Percentiles rank a stretch among this genome's conserved stretches.
Evolutionary conservation across 1,140 invertebrate genomes (phyloP).

Genomic region (Drosophila pruinosa): DNA sequence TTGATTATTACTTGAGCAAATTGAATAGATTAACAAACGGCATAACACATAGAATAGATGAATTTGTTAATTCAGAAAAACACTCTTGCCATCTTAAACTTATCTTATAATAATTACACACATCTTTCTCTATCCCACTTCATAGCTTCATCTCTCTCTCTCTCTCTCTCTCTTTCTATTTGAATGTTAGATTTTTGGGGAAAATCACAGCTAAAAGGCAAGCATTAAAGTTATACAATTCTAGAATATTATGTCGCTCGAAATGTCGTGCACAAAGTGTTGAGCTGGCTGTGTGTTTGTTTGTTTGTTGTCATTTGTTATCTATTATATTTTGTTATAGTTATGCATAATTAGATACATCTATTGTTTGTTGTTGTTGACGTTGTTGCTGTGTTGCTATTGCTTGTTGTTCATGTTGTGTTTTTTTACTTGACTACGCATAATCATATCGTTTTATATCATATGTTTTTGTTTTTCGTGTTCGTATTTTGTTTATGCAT

Average conservation of each 20-base stretch:
- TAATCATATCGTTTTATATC: slow-evolving; percentile 61
- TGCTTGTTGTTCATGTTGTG: slow-evolving; percentile 34
- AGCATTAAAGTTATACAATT: slow-evolving; percentile 65
- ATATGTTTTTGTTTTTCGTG: slow-evolving; percentile 37
- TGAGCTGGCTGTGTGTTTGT: slow-evolving; percentile 26
- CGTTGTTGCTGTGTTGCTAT: slow-evolving; percentile 27
- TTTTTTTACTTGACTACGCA: slow-evolving; percentile 69
- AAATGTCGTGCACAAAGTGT: slow-evolving; percentile 41
- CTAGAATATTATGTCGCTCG: slow-evolving; percentile 44
- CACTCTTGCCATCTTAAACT: slow-evolving; percentile 3
- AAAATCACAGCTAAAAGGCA: slow-evolving; percentile 79
- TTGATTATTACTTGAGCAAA: slow-evolving; percentile 31
- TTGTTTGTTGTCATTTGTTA: slow-evolving; percentile 23
- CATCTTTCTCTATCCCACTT: not conserved
- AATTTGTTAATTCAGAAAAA: not conserved
- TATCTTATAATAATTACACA: slow-evolving; percentile 33
- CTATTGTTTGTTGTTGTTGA: slow-evolving; percentile 35
- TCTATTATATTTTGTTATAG: slow-evolving; percentile 20
- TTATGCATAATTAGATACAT: slow-evolving; percentile 50
- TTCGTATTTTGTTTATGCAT: slow-evolving; percentile 11
- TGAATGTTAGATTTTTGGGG: slow-evolving; percentile 6
- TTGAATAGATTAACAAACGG: slow-evolving; percentile 25
- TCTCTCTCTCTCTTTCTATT: not conserved
- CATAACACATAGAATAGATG: not conserved
- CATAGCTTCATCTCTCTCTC: not conserved